Evolutionary conservation across 1,140 invertebrate genomes (phyloP).

Genomic region (silkworm (Bombyx mori)): DNA sequence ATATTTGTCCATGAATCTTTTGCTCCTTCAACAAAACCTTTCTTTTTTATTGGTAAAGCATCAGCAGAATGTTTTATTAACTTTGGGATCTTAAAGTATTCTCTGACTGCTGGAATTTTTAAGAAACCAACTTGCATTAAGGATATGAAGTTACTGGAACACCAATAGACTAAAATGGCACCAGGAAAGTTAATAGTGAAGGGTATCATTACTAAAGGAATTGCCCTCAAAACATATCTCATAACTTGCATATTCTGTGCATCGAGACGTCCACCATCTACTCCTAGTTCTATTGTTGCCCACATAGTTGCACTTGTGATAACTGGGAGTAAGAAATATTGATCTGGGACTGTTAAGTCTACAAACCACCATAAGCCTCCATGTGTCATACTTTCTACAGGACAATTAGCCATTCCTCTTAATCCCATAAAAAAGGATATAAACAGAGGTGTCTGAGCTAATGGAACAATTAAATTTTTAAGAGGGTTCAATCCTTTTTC

Average conservation of each 20-base stretch:
- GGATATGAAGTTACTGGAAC: conserved; percentile 90
- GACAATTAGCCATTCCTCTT: conserved; percentile 86
- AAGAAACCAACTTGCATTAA: conserved; percentile 86
- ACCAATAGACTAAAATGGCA: conserved; percentile 93
- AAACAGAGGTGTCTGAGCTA: conserved; percentile 91
- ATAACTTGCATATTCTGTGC: conserved; percentile 77
- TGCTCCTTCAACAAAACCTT: conserved; percentile 84
- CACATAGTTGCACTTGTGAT: conserved; percentile 86
- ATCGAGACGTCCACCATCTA: conserved; percentile 77
- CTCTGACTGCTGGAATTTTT: conserved; percentile 80
- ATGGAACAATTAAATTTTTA: conserved; percentile 84
- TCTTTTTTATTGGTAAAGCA: conserved; percentile 76
- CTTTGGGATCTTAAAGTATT: conserved; percentile 85
- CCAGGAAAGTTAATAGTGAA: conserved; percentile 92
- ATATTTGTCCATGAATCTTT: conserved; percentile 89
- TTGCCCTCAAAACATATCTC: conserved; percentile 80
- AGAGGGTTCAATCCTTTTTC: conserved; percentile 85
- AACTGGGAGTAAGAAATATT: conserved; percentile 89
- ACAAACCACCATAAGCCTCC: conserved; percentile 96
- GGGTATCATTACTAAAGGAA: conserved; percentile 88
- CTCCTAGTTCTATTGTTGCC: conserved; percentile 87
- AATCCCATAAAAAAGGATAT: conserved; percentile 92
- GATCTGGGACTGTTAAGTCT: conserved; percentile 92
- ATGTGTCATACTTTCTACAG: conserved; percentile 87
- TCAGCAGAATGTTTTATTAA: conserved; percentile 73